Base-by-base conservation (phyloP, 2,888 invertebrate species). In the Noctua janthina region DNA sequence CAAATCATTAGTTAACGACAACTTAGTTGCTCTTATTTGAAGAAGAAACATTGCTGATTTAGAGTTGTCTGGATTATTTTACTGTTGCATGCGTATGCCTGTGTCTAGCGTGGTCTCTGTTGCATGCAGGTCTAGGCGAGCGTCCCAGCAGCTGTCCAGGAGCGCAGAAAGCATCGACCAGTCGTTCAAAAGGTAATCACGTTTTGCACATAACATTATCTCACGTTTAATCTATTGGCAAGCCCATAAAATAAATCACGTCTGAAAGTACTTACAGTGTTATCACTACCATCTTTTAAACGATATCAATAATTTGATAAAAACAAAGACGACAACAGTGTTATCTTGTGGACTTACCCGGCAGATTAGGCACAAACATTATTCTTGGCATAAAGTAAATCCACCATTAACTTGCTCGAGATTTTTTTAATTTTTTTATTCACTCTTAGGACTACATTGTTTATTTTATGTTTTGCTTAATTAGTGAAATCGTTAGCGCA, bases 71-170 rank as follows among this genome's bases (percentile, higher is more conserved):
- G 91, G 88, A 88, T 89, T 66, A 85, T 90, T 89, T 88, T 91
- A 91, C 90, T 93, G 94, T 92, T 95, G 96, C 96, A 96, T 96
- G 96, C 93, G 92, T 92, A 90, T 93, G 96, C 94, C 94, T 95
- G 95, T 96, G 95, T 96, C 93, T 97, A 96, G 93, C 93, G 93
- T 94, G 94, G 95, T 96, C 93, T 97, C 95, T 97, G 95, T 97
- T 97, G 97, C 97, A 97, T 97, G 95, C 97, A 98, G 98, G 98
- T 98, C 98, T 97, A 98, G 98, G 95, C 98, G 98, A 95, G 98
- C 98, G 94, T 98, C 98, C 92, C 98, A 98, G 97, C 98, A 99
- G 96, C 97, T 98, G 94, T 97, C 97, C 93, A 96, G 97, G 94
- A 97, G 97, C 94, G 97, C 97, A 91, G 98, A 98, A 95, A 97